These are phyloP conservation scores for Drosophila parthenogenetica DNA, from an alignment of 2,888 invertebrate genomes.

Conservation along the genomic window DNA sequence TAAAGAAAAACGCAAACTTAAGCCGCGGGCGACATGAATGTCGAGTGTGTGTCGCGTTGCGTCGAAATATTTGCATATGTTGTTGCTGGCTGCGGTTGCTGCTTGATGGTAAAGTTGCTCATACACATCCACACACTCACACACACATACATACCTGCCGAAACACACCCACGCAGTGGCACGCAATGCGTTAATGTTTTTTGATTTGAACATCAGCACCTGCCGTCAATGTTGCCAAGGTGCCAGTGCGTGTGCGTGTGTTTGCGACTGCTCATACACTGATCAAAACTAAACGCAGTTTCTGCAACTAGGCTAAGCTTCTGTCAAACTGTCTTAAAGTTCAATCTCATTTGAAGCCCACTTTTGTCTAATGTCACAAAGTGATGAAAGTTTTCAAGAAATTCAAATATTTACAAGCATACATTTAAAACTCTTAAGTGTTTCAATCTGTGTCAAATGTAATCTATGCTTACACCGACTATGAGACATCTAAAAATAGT, in stretches of 20 bases:
- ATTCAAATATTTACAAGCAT: no score
- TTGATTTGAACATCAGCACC: slow-evolving; percentile 71
- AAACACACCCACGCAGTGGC: slow-evolving; percentile 53
- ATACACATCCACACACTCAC: slow-evolving; percentile 31
- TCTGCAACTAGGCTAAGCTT: no score
- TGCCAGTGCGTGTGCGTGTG: slow-evolving; percentile 1
- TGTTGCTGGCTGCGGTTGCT: slow-evolving; percentile 48
- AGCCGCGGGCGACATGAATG: slow-evolving; percentile 70
- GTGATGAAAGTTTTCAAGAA: no score
- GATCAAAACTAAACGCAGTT: background rate
- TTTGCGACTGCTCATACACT: slow-evolving; percentile 11
- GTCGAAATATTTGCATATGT: slow-evolving; percentile 74
- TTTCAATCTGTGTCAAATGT: no score
- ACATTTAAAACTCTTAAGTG: no score
- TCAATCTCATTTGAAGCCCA: no score
- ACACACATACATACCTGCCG: slow-evolving; percentile 1
- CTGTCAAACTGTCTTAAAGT: background rate
- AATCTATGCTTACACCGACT: no score
- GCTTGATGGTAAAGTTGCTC: slow-evolving; percentile 54
- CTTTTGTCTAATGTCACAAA: no score
- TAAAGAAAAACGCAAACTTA: slow-evolving; percentile 81
- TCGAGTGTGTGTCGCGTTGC: slow-evolving; percentile 68
- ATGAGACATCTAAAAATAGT: no score
- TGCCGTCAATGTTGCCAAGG: slow-evolving; percentile 42
- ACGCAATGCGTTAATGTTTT: slow-evolving; percentile 80